Percentiles rank a stretch among this genome's conserved stretches.
Evolutionary conservation across 2,888 invertebrate species (phyloP).

Genomic region (Tryphoninae sp.): DNA sequence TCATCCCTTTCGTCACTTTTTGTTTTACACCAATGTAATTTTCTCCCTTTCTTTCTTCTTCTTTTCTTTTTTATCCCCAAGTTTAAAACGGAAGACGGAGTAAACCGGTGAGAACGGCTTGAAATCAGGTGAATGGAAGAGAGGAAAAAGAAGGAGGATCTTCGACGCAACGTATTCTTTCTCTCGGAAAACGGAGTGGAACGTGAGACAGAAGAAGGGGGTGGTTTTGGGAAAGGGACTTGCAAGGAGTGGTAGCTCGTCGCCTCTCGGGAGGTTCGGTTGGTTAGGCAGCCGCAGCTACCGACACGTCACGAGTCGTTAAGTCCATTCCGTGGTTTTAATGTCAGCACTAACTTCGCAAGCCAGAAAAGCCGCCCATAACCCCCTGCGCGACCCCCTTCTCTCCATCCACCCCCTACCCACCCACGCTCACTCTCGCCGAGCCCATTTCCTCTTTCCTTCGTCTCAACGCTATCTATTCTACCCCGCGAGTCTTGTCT

Average conservation of each 20-base stretch:
- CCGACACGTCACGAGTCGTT: slow-evolving; percentile 76
- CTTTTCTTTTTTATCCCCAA: not conserved
- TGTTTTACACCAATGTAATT: not conserved
- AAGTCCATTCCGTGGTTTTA: slow-evolving; percentile 77
- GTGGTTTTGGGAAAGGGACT: no score
- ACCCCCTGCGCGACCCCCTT: not conserved
- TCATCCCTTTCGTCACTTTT: slow-evolving; percentile 13
- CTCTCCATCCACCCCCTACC: slow-evolving; percentile 16
- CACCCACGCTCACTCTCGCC: slow-evolving; percentile 3
- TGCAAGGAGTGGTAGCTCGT: slow-evolving; percentile 7
- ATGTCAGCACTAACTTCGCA: slow-evolving; percentile 75
- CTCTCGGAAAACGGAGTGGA: no score
- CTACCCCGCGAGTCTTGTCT: slow-evolving; percentile 51
- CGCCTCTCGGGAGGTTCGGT: slow-evolving; percentile 54
- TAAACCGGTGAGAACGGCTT: slow-evolving; percentile 27
- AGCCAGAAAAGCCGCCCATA: slow-evolving; percentile 58
- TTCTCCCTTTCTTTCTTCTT: not conserved
- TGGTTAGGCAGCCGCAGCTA: slow-evolving; percentile 70
- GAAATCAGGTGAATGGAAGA: slow-evolving; percentile 53
- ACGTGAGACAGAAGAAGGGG: no score
- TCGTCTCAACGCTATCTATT: not conserved
- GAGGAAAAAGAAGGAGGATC: slow-evolving; percentile 3
- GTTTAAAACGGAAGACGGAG: not conserved
- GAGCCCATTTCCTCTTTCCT: slow-evolving; percentile 18
- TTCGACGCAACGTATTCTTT: slow-evolving; percentile 25